Conservation (phyloP, 2,113 vertebrate species). For the Varanus salvator region DNA sequence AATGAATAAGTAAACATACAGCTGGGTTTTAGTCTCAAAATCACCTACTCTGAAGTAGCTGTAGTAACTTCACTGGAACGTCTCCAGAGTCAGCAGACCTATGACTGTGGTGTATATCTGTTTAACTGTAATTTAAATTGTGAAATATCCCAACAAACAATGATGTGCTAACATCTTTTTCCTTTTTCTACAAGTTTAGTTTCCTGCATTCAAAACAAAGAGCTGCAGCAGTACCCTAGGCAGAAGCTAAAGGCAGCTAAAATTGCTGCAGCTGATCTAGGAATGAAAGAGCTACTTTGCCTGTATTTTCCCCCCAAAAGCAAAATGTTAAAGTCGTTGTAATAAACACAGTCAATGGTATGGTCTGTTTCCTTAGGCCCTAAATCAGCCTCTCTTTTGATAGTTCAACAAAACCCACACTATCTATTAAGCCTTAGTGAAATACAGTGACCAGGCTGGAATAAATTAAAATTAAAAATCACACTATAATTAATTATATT, state of each 20-base stretch:
- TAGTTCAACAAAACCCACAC: background rate
- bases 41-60: conserved; percentile 28
- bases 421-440: conserved; percentile 4
- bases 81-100: background rate
- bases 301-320: background rate
- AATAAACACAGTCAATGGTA: background rate
- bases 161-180: conserved; percentile 45
- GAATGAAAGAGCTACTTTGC: background rate
- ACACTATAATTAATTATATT: background rate
- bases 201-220: conserved; percentile 38
- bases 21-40: background rate
- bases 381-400: background rate
- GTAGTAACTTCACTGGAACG: conserved; percentile 7
- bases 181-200: conserved; percentile 36
- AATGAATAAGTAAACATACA: conserved; percentile 25
- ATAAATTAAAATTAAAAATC: background rate
- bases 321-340: background rate
- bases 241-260: background rate
- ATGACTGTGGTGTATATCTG: conserved; percentile 30
- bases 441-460: background rate
- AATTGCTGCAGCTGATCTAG: background rate
- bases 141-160: conserved; percentile 37
- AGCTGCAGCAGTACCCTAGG: background rate
- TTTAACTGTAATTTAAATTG: conserved; percentile 49
- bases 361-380: background rate